phyloP scores from a whole-genome alignment of 2,113 vertebrate species.

The Genyomyrus donnyi region DNA sequence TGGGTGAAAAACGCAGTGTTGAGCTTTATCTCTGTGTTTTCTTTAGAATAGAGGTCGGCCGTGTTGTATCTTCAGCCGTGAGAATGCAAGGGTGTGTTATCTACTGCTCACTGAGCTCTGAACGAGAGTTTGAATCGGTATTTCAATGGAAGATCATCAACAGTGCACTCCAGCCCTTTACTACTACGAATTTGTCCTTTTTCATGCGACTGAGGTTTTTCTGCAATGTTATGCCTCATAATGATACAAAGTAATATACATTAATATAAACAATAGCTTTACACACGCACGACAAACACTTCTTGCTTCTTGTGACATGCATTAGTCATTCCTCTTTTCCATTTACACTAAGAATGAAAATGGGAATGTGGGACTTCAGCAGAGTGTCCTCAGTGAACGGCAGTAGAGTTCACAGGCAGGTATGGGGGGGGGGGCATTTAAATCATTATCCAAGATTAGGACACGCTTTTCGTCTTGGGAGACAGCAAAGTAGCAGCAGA shows the following conservation, averaged over 20 bases:
- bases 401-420: neutral
- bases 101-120: neutral
- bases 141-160: neutral
- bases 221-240: neutral
- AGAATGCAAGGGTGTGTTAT: neutral
- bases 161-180: neutral
- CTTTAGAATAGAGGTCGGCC: neutral
- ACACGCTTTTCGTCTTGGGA: neutral
- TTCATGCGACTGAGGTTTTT: neutral
- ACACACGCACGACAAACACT: neutral
- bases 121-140: neutral
- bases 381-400: neutral
- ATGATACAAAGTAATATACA: neutral
- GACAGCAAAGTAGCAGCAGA: neutral
- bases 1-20: neutral
- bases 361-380: neutral
- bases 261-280: neutral
- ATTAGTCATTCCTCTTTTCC: neutral
- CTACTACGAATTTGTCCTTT: neutral
- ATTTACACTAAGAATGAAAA: neutral
- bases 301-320: neutral
- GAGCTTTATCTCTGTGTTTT: neutral
- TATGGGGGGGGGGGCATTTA: neutral
- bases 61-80: slow-evolving; percentile 9
- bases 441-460: neutral